A percentile compares a stretch with the other conserved stretches of the same genome.
These are phyloP conservation scores for Erynnis tages DNA, from an alignment of 2,888 invertebrate species.

Conservation along the genomic window DNA sequence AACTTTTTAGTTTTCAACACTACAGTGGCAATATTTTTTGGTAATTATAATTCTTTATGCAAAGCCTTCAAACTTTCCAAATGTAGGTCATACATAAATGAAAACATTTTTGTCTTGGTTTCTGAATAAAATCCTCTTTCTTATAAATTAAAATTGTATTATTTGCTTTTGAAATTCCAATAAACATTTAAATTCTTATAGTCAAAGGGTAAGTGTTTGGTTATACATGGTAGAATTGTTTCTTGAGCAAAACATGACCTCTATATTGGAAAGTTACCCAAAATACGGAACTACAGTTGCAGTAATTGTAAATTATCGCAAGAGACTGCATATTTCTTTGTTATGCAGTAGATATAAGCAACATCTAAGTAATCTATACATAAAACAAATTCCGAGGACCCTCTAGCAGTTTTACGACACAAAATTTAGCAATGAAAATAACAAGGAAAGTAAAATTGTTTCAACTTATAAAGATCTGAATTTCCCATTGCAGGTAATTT, in stretches of 20 bases:
- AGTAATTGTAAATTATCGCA: background rate
- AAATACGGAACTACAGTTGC: background rate
- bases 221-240: background rate
- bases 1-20: no score
- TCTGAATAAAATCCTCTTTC: slow-evolving; percentile 17
- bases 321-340: background rate
- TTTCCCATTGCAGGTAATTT: slow-evolving; percentile 14
- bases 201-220: background rate
- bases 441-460: slow-evolving; percentile 3
- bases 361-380: background rate
- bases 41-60: no score
- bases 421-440: slow-evolving; percentile 24
- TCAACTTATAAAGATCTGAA: background rate
- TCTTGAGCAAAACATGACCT: slow-evolving; percentile 15
- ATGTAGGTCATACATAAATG: slow-evolving; percentile 32
- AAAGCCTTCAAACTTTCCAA: background rate
- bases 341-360: background rate
- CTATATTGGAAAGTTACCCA: slow-evolving; percentile 12
- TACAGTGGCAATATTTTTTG: no score
- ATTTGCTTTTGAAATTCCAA: background rate
- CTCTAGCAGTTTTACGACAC: background rate
- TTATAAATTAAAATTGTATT: background rate
- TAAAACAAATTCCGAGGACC: background rate
- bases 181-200: background rate
- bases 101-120: slow-evolving; percentile 9